phyloP scores from a whole-genome alignment of 2,113 vertebrate genomes.

The Narcine bancroftii region DNA sequence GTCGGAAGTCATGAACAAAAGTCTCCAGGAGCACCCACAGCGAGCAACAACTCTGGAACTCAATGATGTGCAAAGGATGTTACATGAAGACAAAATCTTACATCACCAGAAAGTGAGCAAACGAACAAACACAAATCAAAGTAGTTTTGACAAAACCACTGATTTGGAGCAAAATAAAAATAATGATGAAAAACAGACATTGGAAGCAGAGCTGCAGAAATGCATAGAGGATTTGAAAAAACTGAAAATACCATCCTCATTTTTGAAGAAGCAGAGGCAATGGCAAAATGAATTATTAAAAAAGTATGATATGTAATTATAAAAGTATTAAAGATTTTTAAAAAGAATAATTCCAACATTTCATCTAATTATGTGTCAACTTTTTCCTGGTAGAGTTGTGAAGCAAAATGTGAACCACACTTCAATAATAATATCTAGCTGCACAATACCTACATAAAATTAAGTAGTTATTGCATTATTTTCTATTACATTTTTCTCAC shows the following conservation, averaged over 20 bases:
- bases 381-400: not conserved
- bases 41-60: not conserved
- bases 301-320: constrained; percentile 10
- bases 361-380: too few relatives aligned
- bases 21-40: not conserved
- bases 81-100: not conserved
- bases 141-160: not conserved
- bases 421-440: not conserved
- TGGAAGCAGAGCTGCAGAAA: constrained; percentile 34
- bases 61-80: not conserved
- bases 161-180: not conserved
- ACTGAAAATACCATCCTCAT: constrained; percentile 24
- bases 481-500: not conserved
- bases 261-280: constrained; percentile 25
- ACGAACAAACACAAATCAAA: constrained; percentile 3
- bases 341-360: not conserved
- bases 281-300: constrained; percentile 36
- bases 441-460: not conserved
- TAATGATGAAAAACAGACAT: constrained; percentile 31
- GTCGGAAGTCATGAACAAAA: not conserved
- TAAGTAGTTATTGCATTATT: not conserved
- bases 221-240: constrained; percentile 33
- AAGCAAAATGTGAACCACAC: not conserved
- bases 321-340: not conserved
- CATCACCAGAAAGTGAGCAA: not conserved